Base-by-base conservation (phyloP, 2,888 invertebrate species). In the Hemicrepidius hirtus region DNA sequence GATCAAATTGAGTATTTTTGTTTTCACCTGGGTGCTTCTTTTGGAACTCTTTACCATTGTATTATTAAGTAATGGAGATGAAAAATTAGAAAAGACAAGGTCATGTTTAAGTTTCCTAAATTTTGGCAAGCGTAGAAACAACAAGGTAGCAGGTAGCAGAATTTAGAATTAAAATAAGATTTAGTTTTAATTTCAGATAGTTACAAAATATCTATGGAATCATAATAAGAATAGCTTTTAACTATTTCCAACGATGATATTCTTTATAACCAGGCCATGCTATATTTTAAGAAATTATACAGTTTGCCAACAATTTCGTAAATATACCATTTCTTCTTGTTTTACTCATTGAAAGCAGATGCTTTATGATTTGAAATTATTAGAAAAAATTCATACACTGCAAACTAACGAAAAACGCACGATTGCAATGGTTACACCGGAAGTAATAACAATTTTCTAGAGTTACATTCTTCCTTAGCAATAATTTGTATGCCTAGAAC, bases 231-330 rank as follows among this genome's bases (percentile, higher is more conserved):
- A 68, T 68, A 60, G 60, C 49, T 49, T 67, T 66, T 35, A 49
- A 63, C 37, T 64, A 59, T 73, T 73, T 73, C 62, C 21, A 67
- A 67, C 69, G 66, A 70, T 70, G 70, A 73, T 69, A 64, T 35
- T 57, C 16, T 73, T 62, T 70, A 63, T 49, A 66, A 62, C 66
- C 60, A 13, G 73, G 66, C 18, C 73, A 50, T 49, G 53, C 50
- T 64, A 68, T 73, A 73, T 68, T 73, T 73, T 68, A 68, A 68
- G 73, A 68, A 57, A 20, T 44, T 63, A 57, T 49, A 59, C 59
- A 35, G 24, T 35, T 68, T 73, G 73, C 73, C 73, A 73, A 68
- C 55, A 50, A 59, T 73, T 64, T 59, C 57, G 57, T 71, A 66
- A 60, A 71, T 57, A 71, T 57, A 66, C 53, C 12, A 50, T 65